Evolutionary conservation across 2,888 invertebrate species (phyloP), one percentile per base, ranked within the genome.

Genomic region (Boloria selene): DNA sequence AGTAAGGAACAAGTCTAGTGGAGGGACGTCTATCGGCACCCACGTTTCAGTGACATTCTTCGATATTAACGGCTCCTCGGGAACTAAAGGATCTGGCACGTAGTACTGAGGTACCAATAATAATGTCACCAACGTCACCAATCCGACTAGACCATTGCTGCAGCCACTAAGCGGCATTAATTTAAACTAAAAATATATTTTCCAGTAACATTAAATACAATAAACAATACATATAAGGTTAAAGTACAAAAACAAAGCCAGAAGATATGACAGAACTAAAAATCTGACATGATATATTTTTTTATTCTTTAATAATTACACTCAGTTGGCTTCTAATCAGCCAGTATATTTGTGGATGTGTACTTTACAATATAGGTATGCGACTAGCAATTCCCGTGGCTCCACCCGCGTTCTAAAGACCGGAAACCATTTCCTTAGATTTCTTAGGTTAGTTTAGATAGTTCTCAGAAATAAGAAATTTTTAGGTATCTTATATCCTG

Each of bases 31-130:
- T 49, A 77, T 42, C 13, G 75, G 64, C 58, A 74, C 70, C 80
- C 79, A 80, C 44, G 70, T 61, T 26, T 68, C 51, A 3, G 61
- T 54, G 52, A 62, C 64, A 16, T 72, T 67, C 22, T 70, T 70
- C 55, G 73, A 62, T 14, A 70, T 68, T 42, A 73, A 65, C 6
- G 76, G 68, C 31, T 76, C 77, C 51, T 79, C 77, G 14, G 64
- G 61, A 2, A 70, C 70, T n/a, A 73, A 67, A 58, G 77, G 76
- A 49, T 86, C 83, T 7, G 85, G 88, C 68, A 85, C 77, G 67
- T 79, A 85, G 71, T 88, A 88, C 68, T 86, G 85, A 49, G 91
- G 85, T 69, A 90, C 70, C 72, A 87, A 74, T 65, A 88, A 73
- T 70, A 90, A 72, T 45, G 85, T 79, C 70, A 84, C 72, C 71